These are phyloP conservation scores for Haemorhous mexicanus DNA, from an alignment of 2,113 vertebrate species.

Conservation along the genomic window DNA sequence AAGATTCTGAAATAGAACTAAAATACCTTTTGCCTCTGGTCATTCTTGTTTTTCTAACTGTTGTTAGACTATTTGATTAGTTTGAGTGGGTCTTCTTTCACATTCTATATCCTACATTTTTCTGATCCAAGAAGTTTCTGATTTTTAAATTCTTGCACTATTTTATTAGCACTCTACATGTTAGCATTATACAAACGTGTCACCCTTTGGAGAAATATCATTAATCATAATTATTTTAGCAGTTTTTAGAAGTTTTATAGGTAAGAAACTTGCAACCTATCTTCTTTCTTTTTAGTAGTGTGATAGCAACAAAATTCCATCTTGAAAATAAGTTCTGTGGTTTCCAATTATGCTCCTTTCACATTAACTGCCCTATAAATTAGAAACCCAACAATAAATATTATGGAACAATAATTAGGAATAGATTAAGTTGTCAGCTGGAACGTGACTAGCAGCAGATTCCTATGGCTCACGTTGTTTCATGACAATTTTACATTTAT, in stretches of 20 bases:
- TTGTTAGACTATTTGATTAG: background rate
- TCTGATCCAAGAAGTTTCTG: background rate
- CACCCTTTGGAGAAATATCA: background rate
- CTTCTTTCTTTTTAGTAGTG: background rate
- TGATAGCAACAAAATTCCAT: constrained; percentile 7
- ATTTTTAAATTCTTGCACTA: background rate
- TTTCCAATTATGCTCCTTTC: background rate
- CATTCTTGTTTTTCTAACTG: background rate
- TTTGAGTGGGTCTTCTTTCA: background rate
- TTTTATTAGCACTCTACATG: background rate
- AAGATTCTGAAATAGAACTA: constrained; percentile 7
- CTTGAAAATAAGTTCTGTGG: constrained; percentile 24
- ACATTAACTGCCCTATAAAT: constrained; percentile 10
- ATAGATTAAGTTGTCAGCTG: background rate
- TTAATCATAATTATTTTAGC: background rate
- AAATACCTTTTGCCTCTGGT: constrained; percentile 9
- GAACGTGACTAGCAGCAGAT: background rate
- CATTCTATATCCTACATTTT: background rate
- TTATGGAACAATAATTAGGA: background rate
- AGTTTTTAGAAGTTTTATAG: background rate
- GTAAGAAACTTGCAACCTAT: background rate
- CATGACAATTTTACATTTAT: background rate
- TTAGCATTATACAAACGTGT: background rate
- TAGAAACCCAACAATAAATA: constrained; percentile 36
- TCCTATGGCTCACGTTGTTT: background rate